Percentiles rank a stretch among this genome's conserved stretches.
These are phyloP conservation scores for Drosophila paranaensis DNA, from an alignment of 2,888 invertebrate species.

Conservation along the genomic window DNA sequence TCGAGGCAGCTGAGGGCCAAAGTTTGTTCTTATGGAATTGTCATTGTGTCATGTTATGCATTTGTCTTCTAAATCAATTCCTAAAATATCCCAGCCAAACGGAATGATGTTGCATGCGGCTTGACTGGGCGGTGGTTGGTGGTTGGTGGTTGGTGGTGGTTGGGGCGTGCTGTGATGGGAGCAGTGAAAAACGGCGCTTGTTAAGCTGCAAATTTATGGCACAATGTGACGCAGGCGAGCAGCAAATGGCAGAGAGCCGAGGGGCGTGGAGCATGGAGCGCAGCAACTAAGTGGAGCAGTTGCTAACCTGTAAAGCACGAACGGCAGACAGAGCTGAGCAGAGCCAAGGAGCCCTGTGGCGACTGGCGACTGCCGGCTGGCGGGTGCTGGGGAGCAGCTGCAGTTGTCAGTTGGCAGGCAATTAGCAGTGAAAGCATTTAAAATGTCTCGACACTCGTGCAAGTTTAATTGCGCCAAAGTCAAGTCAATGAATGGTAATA, in stretches of 20 bases:
- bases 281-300: slow-evolving; percentile 33
- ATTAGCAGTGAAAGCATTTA: slow-evolving; percentile 59
- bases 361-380: too few relatives aligned
- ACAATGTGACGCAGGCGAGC: slow-evolving; percentile 29
- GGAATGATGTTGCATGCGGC: slow-evolving; percentile 14
- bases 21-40: slow-evolving; percentile 48
- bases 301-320: slow-evolving; percentile 16
- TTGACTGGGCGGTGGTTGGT: neutral
- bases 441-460: slow-evolving; percentile 54
- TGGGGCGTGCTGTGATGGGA: neutral
- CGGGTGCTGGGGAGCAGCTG: slow-evolving; percentile 7
- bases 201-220: slow-evolving; percentile 69
- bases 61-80: slow-evolving; percentile 53
- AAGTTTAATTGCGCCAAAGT: slow-evolving; percentile 60
- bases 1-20: neutral
- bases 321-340: neutral
- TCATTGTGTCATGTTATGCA: slow-evolving; percentile 77
- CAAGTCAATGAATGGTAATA: slow-evolving; percentile 58
- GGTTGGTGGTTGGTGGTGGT: neutral
- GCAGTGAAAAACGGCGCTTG: slow-evolving; percentile 13
- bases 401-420: slow-evolving; percentile 38
- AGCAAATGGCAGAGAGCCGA: slow-evolving; percentile 5
- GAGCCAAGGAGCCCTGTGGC: too few relatives aligned
- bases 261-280: neutral
- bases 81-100: slow-evolving; percentile 19